A percentile compares a stretch with the other conserved stretches of the same genome.
These are phyloP conservation scores for Acestrorhynchus altus DNA, from an alignment of 2,797 vertebrate genomes.

Conservation along the genomic window DNA sequence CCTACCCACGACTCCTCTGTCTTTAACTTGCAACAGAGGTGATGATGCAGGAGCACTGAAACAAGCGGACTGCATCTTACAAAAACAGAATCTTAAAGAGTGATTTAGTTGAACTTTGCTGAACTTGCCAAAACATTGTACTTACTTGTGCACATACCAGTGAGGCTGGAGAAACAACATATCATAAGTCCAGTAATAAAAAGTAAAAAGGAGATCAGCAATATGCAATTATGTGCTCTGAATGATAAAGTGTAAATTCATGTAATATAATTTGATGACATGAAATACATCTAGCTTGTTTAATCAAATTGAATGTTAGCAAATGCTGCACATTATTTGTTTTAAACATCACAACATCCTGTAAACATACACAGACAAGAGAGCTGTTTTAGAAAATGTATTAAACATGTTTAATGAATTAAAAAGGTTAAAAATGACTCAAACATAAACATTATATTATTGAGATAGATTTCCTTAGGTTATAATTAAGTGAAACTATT, in stretches of 20 bases:
- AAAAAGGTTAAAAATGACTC: neutral
- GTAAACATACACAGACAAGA: neutral
- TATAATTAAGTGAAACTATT: no score
- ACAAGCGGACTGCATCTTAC: constrained; percentile 13
- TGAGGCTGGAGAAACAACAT: neutral
- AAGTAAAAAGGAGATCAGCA: neutral
- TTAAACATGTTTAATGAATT: neutral
- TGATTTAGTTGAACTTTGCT: constrained; percentile 4
- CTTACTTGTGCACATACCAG: neutral
- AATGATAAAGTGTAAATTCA: neutral
- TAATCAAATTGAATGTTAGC: neutral
- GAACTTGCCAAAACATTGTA: neutral
- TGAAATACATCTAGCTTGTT: neutral
- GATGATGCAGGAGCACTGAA: constrained; percentile 22
- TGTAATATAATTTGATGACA: neutral
- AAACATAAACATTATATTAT: neutral
- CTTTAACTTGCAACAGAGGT: constrained; percentile 22
- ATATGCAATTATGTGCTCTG: neutral
- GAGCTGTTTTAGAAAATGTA: neutral
- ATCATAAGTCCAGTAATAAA: neutral
- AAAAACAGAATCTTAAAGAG: constrained; percentile 16
- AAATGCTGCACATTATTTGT: neutral
- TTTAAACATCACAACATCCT: neutral
- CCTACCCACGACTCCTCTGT: constrained; percentile 23
- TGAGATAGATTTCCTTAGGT: neutral